Percentiles rank a stretch among this genome's conserved stretches.
Evolutionary conservation across 2,797 vertebrate species (phyloP).

Genomic region (Clarias platycephalus): DNA sequence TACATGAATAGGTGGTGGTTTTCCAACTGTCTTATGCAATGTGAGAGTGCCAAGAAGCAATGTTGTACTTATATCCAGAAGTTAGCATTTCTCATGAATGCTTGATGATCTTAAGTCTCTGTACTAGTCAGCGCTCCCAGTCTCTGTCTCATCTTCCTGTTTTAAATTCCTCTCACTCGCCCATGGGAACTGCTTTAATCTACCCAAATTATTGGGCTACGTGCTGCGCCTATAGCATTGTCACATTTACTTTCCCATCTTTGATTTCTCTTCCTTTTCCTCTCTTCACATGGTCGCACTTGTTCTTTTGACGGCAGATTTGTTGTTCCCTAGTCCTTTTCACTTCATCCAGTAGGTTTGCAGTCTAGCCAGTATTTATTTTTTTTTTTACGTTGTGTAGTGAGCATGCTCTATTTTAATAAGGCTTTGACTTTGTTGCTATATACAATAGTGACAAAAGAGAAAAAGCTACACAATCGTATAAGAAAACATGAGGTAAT

Average conservation of each 20-base stretch:
- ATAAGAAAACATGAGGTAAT: too few relatives aligned
- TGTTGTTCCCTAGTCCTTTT: slow-evolving; percentile 1
- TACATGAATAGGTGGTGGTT: background rate
- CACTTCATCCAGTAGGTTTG: background rate
- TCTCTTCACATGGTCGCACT: slow-evolving; percentile 7
- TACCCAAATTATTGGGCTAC: slow-evolving; percentile 12
- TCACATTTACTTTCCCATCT: slow-evolving; percentile 14
- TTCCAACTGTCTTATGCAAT: background rate
- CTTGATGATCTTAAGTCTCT: background rate
- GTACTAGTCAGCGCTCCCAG: background rate
- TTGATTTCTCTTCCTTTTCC: background rate
- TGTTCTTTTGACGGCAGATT: background rate
- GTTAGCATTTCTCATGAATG: background rate
- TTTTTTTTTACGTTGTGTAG: background rate
- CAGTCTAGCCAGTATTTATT: background rate
- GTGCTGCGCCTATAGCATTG: slow-evolving; percentile 1
- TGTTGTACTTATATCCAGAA: background rate
- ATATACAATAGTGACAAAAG: too few relatives aligned
- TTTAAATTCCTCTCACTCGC: slow-evolving; percentile 4
- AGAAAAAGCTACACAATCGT: too few relatives aligned
- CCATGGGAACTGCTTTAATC: slow-evolving; percentile 24
- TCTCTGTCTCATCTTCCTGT: slow-evolving; percentile 13
- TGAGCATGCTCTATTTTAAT: too few relatives aligned
- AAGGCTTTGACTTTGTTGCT: too few relatives aligned
- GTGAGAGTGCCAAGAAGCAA: background rate